phyloP scores from a whole-genome alignment of 1,140 invertebrate species.

The Chlorops oryzae region DNA sequence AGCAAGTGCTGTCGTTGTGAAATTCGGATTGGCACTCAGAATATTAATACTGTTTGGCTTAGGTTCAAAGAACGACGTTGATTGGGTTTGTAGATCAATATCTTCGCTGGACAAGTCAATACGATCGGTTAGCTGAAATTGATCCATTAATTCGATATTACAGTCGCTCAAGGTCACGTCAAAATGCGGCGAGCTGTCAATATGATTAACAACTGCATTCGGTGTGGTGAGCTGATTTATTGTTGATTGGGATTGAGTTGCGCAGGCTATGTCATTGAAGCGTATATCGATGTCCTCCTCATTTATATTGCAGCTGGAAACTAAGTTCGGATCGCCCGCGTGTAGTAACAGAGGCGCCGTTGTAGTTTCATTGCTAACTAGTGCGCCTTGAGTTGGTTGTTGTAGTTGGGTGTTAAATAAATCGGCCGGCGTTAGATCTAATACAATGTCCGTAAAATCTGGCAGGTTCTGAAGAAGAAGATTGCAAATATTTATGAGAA shows the following conservation, averaged over 20 bases:
- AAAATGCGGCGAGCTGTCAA: too few relatives aligned
- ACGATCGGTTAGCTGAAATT: conserved; percentile 39
- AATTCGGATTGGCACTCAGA: conserved; percentile 7
- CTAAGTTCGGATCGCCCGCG: conserved; percentile 32
- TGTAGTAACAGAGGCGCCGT: too few relatives aligned
- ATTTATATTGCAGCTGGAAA: conserved; percentile 31
- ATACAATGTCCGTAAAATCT: conserved; percentile 14
- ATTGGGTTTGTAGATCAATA: conserved; percentile 25
- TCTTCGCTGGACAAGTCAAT: conserved; percentile 39
- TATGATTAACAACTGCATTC: background rate
- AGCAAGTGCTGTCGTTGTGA: too few relatives aligned
- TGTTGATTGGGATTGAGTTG: background rate
- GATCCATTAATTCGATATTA: conserved; percentile 43
- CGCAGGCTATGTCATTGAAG: background rate
- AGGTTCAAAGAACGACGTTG: conserved; percentile 1
- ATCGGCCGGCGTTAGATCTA: conserved; percentile 1
- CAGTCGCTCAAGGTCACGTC: conserved; percentile 33
- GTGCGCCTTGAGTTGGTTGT: background rate
- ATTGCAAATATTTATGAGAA: background rate
- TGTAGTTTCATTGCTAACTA: too few relatives aligned
- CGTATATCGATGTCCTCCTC: conserved; percentile 17
- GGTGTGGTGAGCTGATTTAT: background rate
- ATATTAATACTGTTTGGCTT: conserved; percentile 7
- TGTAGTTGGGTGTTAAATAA: background rate
- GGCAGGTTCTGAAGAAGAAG: conserved; percentile 10